phyloP scores from a whole-genome alignment of 2,797 vertebrate species.

The Cyprinella venusta region DNA sequence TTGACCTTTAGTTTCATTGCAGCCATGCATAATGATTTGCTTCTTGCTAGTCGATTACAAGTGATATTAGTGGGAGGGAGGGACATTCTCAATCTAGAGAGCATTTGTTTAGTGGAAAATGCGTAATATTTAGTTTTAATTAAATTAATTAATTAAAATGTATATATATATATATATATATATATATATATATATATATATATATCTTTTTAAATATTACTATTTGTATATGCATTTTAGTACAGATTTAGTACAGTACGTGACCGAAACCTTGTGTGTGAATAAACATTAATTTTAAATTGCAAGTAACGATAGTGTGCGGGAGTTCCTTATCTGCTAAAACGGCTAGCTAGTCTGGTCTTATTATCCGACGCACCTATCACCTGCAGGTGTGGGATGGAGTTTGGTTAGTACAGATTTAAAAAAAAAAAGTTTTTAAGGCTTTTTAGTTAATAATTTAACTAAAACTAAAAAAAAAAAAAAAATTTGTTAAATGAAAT shows the following conservation, averaged over 20 bases:
- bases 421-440: no score
- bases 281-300: no score
- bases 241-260: no score
- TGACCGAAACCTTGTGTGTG: no score
- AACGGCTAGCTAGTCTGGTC: no score
- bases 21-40: background rate
- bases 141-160: background rate
- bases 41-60: background rate
- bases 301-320: no score
- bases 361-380: no score
- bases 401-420: no score
- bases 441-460: background rate
- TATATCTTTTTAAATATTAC: background rate
- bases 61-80: background rate
- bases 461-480: background rate
- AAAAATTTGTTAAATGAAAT: background rate
- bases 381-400: no score
- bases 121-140: background rate
- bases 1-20: background rate
- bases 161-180: background rate
- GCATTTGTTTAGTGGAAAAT: background rate
- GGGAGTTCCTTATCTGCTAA: no score
- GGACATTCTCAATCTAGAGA: background rate
- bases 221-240: no score
- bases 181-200: no score